Conservation (phyloP, 2,888 invertebrate species). For the Seira ritae region DNA sequence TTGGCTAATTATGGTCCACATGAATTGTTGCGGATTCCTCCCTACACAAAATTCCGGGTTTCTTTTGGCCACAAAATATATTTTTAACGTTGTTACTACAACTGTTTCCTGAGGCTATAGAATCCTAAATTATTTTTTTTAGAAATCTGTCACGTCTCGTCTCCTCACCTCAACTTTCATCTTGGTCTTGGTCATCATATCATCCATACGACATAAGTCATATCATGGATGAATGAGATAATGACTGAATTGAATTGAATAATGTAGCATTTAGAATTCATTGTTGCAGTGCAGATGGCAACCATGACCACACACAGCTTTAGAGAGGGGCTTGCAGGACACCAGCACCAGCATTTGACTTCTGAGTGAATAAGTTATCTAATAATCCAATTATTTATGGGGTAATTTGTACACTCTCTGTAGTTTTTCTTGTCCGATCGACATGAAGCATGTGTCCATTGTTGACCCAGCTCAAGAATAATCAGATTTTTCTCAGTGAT, state of each 20-base stretch:
- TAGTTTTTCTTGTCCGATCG: background rate
- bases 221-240: too few species aligned
- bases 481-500: too few species aligned
- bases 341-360: too few species aligned
- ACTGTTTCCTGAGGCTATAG: background rate
- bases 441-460: background rate
- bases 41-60: slow-evolving; percentile 21
- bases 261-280: too few species aligned
- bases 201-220: too few species aligned
- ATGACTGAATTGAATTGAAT: too few species aligned
- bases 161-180: background rate
- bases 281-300: too few species aligned
- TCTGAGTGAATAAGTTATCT: too few species aligned
- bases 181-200: background rate
- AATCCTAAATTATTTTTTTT: too few species aligned
- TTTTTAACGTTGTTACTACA: background rate
- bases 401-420: background rate
- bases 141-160: background rate
- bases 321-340: background rate
- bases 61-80: background rate
- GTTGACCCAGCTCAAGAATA: background rate
- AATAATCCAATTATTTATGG: background rate
- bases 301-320: background rate
- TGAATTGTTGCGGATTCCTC: slow-evolving; percentile 6
- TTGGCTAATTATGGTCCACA: background rate